Conservation (phyloP, 2,113 vertebrate species). For the Pampusana beccarii region DNA sequence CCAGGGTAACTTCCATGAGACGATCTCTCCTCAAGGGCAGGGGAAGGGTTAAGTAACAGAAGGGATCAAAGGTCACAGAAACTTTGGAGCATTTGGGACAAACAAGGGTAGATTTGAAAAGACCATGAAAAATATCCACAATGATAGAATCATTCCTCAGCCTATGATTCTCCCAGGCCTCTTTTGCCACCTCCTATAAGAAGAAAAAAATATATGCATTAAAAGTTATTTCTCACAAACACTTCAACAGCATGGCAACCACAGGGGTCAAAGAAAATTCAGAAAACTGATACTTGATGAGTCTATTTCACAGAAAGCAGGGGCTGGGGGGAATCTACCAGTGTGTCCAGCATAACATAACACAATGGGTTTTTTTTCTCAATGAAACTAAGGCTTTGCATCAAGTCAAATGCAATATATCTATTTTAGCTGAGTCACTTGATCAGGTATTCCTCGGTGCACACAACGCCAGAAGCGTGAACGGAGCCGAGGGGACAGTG, state of each 20-base stretch:
- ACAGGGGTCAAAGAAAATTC: not conserved
- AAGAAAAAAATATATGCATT: not conserved
- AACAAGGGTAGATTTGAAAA: slow-evolving; percentile 98
- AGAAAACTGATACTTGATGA: not conserved
- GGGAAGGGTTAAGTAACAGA: slow-evolving; percentile 97
- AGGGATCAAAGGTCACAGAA: slow-evolving; percentile 98
- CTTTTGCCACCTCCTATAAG: slow-evolving; percentile 94
- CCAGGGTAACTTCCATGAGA: slow-evolving; percentile 90
- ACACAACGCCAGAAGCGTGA: not conserved
- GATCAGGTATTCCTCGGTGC: not conserved
- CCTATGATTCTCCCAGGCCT: slow-evolving; percentile 97
- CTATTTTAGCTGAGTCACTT: not conserved
- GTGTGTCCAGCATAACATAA: not conserved
- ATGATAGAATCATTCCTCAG: slow-evolving; percentile 99
- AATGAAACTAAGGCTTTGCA: not conserved
- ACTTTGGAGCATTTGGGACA: slow-evolving; percentile 95
- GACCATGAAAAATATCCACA: slow-evolving; percentile 98
- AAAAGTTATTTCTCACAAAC: not conserved
- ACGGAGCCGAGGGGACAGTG: not conserved
- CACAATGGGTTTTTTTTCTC: not conserved
- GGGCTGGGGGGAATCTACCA: not conserved
- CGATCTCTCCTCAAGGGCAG: slow-evolving; percentile 96
- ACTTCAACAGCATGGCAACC: not conserved
- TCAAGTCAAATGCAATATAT: not conserved
- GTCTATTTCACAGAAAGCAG: not conserved